Base-by-base conservation (phyloP, 2,113 vertebrate genomes). In the Pygoscelis adeliae region DNA sequence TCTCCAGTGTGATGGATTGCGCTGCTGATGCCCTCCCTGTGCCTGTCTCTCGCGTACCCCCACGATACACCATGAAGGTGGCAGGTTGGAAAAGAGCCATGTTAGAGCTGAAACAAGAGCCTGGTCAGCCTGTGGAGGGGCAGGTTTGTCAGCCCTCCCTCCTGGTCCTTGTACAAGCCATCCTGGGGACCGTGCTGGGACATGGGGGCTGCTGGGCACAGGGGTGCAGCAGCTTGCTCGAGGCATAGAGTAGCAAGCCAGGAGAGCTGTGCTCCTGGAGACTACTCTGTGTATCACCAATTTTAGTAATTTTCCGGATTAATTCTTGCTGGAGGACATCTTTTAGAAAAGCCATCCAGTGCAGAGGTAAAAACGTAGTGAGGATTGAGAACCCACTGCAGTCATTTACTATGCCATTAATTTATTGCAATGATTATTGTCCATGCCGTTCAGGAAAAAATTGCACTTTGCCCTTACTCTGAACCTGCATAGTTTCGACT, bases 51-150 rank as follows among this genome's bases (percentile, higher is more conserved):
- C 21, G 26, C 2, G 44, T 22, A 3, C 15, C 17, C 23, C 44
- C 38, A 2, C 0, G 0, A 13, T 0, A 4, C 6, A 6, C 61
- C 17, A 11, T 2, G 11, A 34, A 65, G 49, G 61, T 27, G 44
- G 11, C 26, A 30, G 79, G 46, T 55, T 25, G 29, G 11, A 11
- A n/a, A 59, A 34, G 50, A 52, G 83, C 69, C 3, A 2, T 34
- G 47, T 26, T 32, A 20, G 49, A 70, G 29, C 23, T 29, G 62
- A 53, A 55, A 4, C 20, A 23, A 9, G 29, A 84, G 63, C 56
- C 56, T 11, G 21, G 10, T 6, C 42, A 70, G 61, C 19, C 47
- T 30, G n/a, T 2, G 32, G 72, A 58, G 63, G 38, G 72, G 40
- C 65, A 73, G 63, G n/a, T 65, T 20, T 46, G 40, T 26, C 88